A percentile compares a stretch with the other conserved stretches of the same genome.
These are phyloP conservation scores for Desmophyllum pertusum DNA, from an alignment of 92 coral and sea anemone genomes.

Conservation along the genomic window DNA sequence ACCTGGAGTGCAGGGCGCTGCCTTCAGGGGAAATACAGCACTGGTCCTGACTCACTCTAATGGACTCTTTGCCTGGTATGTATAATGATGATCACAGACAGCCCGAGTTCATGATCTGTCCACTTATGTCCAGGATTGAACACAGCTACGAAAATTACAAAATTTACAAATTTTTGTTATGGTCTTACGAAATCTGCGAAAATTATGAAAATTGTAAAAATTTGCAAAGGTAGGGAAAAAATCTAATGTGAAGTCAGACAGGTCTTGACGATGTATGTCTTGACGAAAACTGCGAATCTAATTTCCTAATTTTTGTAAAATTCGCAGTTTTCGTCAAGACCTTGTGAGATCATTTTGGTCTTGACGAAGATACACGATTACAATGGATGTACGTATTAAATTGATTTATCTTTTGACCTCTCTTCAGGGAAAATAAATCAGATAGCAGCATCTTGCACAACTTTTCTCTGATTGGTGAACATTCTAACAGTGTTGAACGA, in stretches of 20 bases:
- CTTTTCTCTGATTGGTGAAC: conserved; percentile 62
- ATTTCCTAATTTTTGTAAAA: background rate
- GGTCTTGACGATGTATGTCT: too few relatives aligned
- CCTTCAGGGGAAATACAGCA: conserved; percentile 51
- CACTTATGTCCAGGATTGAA: too few relatives aligned
- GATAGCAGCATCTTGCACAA: conserved; percentile 23
- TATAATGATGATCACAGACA: background rate
- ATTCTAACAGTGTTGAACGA: conserved; percentile 44
- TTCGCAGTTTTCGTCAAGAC: too few relatives aligned
- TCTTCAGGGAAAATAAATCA: conserved; percentile 13
- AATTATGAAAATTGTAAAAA: too few relatives aligned
- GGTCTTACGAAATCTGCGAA: too few relatives aligned
- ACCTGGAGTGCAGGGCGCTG: conserved; percentile 25
- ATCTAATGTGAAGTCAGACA: too few relatives aligned
- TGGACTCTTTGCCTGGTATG: conserved; percentile 33
- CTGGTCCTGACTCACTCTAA: conserved; percentile 23
- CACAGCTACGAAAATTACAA: too few relatives aligned
- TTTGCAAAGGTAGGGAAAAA: background rate
- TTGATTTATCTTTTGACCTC: background rate
- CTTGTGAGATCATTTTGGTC: too few relatives aligned
- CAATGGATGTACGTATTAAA: background rate
- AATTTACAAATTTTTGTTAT: too few relatives aligned
- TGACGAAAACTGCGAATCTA: too few relatives aligned
- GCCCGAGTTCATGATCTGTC: background rate
- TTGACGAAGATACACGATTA: too few relatives aligned